These are phyloP conservation scores for Carpatolechia fugitivella DNA, from an alignment of 2,888 invertebrate genomes.

Conservation along the genomic window DNA sequence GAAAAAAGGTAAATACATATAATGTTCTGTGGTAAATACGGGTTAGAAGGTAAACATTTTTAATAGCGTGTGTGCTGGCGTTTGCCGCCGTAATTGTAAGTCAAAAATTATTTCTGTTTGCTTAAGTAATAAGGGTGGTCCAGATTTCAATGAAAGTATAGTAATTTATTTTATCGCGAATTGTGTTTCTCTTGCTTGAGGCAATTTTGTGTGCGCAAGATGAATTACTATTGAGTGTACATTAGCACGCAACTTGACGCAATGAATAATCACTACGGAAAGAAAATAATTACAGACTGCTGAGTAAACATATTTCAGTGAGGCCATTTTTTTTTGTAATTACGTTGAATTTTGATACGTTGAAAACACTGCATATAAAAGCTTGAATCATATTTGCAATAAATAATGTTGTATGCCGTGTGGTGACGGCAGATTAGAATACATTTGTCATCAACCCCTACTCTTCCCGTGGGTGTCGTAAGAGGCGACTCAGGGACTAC, in stretches of 20 bases:
- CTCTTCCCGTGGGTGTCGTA: too few species aligned
- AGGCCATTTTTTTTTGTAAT: too few species aligned
- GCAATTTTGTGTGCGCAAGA: neutral
- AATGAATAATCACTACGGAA: neutral
- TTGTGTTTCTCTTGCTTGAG: neutral
- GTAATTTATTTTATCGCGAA: neutral
- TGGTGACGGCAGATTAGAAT: too few species aligned
- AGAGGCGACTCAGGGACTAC: too few species aligned
- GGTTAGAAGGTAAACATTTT: neutral
- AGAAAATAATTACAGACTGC: too few species aligned
- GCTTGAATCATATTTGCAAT: too few species aligned
- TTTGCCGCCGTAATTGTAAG: neutral
- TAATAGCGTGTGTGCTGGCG: neutral
- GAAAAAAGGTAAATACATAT: constrained; percentile 5
- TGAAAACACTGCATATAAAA: too few species aligned
- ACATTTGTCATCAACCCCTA: too few species aligned
- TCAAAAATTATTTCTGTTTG: neutral
- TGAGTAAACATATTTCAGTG: too few species aligned
- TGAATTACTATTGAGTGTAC: neutral
- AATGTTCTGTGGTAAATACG: too few species aligned
- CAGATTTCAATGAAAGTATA: neutral
- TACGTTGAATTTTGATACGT: too few species aligned
- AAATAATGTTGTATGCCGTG: too few species aligned
- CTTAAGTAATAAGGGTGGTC: neutral
- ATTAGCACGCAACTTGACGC: neutral